Evolutionary conservation across 2,113 vertebrate species (phyloP).

Genomic region (Lophotis ruficrista): DNA sequence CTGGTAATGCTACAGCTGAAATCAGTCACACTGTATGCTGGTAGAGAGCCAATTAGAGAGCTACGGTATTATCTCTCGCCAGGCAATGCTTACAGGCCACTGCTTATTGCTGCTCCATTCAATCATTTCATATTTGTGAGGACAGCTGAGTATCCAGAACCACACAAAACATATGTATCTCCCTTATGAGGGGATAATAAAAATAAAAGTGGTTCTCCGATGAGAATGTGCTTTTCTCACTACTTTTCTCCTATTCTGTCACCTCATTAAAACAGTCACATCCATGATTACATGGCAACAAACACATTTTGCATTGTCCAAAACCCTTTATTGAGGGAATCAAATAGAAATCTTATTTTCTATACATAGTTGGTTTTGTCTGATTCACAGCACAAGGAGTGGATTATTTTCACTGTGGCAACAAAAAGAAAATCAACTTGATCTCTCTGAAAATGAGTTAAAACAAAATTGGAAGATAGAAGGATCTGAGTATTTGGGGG

Average conservation of each 20-base stretch:
- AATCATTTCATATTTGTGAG: slow-evolving; percentile 67
- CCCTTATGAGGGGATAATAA: not conserved
- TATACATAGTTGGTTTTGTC: not conserved
- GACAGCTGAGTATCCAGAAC: slow-evolving; percentile 52
- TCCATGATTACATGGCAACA: not conserved
- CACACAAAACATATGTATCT: slow-evolving; percentile 24
- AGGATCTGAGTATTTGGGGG: not conserved
- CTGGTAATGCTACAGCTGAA: slow-evolving; percentile 77
- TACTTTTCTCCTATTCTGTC: not conserved
- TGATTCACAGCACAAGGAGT: not conserved
- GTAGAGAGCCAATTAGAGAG: slow-evolving; percentile 81
- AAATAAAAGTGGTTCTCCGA: slow-evolving; percentile 11
- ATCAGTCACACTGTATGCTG: slow-evolving; percentile 77
- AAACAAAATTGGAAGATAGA: not conserved
- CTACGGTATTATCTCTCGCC: slow-evolving; percentile 74
- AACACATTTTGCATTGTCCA: not conserved
- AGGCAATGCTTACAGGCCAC: slow-evolving; percentile 71
- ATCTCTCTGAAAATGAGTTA: not conserved
- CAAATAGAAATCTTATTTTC: not conserved
- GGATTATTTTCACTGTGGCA: not conserved
- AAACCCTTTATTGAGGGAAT: not conserved
- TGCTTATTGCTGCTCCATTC: slow-evolving; percentile 62
- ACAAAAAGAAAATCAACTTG: not conserved
- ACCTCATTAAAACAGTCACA: not conserved
- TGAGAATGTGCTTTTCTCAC: not conserved